Evolutionary conservation across 2,797 vertebrate genomes (phyloP).

Genomic region (Acanthurus tractus): DNA sequence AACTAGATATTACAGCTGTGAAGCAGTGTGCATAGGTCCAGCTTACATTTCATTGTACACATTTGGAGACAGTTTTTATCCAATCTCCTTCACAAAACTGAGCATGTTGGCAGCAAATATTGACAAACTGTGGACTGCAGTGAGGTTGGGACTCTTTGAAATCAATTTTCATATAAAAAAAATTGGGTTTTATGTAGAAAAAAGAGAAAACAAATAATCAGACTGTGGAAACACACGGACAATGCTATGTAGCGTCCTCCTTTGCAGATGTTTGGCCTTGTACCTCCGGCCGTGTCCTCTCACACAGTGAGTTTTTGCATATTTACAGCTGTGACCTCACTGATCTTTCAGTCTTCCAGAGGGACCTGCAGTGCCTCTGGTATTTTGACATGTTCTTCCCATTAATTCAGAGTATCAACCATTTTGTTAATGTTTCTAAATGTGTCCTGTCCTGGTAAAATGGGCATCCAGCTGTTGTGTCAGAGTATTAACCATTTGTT

Average conservation of each 20-base stretch:
- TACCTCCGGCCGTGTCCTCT: too few species aligned
- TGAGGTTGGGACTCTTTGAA: not conserved
- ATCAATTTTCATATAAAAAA: not conserved
- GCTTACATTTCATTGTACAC: not conserved
- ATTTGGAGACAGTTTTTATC: not conserved
- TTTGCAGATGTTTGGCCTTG: not conserved
- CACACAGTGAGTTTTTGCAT: not conserved
- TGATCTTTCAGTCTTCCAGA: not conserved
- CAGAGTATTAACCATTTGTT: not conserved
- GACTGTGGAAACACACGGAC: not conserved
- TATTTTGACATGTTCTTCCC: not conserved
- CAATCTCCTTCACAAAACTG: not conserved
- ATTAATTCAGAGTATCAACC: not conserved
- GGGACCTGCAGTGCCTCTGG: not conserved
- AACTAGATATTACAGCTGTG: not conserved
- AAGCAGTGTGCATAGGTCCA: not conserved
- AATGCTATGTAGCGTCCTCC: not conserved
- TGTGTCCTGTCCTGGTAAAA: not conserved
- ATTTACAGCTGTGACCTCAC: not conserved
- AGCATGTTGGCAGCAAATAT: not conserved
- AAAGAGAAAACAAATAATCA: not conserved
- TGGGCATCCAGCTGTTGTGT: not conserved
- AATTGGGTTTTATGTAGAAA: too few species aligned
- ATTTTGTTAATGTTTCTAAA: not conserved
- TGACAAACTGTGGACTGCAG: not conserved